Percentiles rank a stretch among this genome's conserved stretches.
These are phyloP conservation scores for Epirrita christyi DNA, from an alignment of 2,888 invertebrate genomes.

Conservation along the genomic window DNA sequence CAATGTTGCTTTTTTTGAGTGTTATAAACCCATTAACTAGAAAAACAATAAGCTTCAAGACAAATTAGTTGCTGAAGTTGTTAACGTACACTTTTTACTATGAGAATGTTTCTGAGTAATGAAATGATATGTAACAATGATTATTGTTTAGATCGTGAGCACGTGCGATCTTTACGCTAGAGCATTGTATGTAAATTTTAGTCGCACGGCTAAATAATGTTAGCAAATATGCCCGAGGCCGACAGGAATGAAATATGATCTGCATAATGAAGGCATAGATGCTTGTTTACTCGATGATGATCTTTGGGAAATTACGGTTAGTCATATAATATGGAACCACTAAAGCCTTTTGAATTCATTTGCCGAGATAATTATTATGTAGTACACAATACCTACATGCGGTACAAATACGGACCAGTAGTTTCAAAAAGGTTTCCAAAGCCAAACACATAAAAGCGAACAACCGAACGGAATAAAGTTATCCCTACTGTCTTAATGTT, in stretches of 20 bases:
- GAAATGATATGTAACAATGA: constrained; percentile 64
- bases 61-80: constrained; percentile 35
- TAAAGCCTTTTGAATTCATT: too few species aligned
- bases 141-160: constrained; percentile 72
- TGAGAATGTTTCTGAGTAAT: constrained; percentile 44
- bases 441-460: constrained; percentile 2
- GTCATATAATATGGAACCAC: too few species aligned
- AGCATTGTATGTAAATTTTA: constrained; percentile 76
- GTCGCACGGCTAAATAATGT: constrained; percentile 55
- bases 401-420: too few species aligned
- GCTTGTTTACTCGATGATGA: neutral
- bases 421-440: too few species aligned
- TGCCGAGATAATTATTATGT: too few species aligned
- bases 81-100: constrained; percentile 47
- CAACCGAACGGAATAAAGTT: constrained; percentile 22
- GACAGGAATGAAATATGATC: constrained; percentile 24
- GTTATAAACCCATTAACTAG: constrained; percentile 12
- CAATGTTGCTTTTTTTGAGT: constrained; percentile 1
- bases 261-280: constrained; percentile 6
- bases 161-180: constrained; percentile 69
- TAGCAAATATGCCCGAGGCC: constrained; percentile 31
- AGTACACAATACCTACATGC: too few species aligned
- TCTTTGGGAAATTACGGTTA: too few species aligned
- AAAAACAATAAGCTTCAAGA: constrained; percentile 15
- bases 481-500: constrained; percentile 8